These are phyloP conservation scores for Pristis pectinata DNA, from an alignment of 2,797 vertebrate genomes.

Conservation along the genomic window DNA sequence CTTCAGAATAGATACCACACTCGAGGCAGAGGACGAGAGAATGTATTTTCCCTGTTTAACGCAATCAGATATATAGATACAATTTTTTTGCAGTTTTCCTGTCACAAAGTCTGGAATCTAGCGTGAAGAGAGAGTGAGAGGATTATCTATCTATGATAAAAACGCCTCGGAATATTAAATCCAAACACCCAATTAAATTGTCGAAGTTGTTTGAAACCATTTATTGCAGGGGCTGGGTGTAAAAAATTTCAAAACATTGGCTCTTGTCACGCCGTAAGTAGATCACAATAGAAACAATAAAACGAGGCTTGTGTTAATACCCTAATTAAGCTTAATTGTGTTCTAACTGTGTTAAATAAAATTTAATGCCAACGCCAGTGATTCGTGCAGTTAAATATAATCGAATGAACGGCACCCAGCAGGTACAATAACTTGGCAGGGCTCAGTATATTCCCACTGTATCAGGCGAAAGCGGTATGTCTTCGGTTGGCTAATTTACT, in stretches of 20 bases:
- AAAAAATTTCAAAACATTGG: not conserved
- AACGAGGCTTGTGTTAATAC: not conserved
- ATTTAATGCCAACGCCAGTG: not conserved
- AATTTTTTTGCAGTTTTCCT: not conserved
- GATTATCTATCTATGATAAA: not conserved
- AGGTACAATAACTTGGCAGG: not conserved
- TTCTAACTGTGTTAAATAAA: not conserved
- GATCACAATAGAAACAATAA: not conserved
- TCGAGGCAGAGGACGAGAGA: not conserved
- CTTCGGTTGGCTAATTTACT: too few relatives aligned
- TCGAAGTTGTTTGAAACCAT: not conserved
- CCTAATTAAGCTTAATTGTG: not conserved
- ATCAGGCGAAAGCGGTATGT: not conserved
- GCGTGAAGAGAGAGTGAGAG: not conserved
- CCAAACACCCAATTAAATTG: not conserved
- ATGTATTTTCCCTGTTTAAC: not conserved
- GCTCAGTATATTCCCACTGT: not conserved
- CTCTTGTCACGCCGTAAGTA: not conserved
- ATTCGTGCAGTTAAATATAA: not conserved
- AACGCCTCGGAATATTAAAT: not conserved
- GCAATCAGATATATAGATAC: not conserved
- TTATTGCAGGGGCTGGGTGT: not conserved
- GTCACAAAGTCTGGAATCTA: not conserved
- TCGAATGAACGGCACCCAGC: not conserved
- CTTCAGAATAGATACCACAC: not conserved